Evolutionary conservation across 2,888 invertebrate species (phyloP), one percentile per base, ranked within the genome.

Genomic region (Hipparchia sbordonii): DNA sequence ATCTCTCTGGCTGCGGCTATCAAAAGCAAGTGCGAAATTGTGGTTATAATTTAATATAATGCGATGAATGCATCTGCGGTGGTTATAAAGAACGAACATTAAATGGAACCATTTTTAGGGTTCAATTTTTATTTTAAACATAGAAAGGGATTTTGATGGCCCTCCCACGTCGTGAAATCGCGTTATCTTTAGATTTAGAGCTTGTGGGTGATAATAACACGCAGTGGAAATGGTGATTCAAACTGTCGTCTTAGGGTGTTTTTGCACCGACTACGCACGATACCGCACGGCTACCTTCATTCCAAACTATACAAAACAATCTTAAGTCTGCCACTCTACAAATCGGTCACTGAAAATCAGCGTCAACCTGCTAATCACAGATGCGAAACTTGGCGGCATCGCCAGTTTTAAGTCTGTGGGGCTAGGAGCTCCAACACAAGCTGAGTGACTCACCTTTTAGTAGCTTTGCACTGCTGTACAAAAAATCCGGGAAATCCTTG

Each of bases 101-200:
- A 91, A 91, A 87, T 83, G 83, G 78, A 85, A 89, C 87, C 85
- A 89, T 85, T 86, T 85, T 92, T 88, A 88, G 87, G 87, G 89
- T 91, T 87, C 89, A 91, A 92, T 92, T 93, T 93, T 93, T 93
- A 93, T 93, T 93, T 93, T 93, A 93, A 93, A 93, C 93, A 93
- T 93, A 89, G 93, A 82, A 88, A 90, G 93, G 92, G 93, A 92
- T 89, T 90, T 87, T 90, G 90, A 91, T 90, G 90, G 91, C 88
- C 84, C 89, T 87, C 88, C 87, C 85, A 89, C 84, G 90, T 89
- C 91, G 89, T 82, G 82, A 77, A 78, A 78, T 77, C 83, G 82
- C 88, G 87, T 90, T 91, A 89, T 88, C 87, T 88, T 87, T 85
- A 91, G 90, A 92, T 92, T 92, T 92, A 92, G 85, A 80, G 86